Percentiles rank a stretch among this genome's conserved stretches.
Conservation (phyloP, 2,113 vertebrate genomes). For the Oncorhynchus mykiss region DNA sequence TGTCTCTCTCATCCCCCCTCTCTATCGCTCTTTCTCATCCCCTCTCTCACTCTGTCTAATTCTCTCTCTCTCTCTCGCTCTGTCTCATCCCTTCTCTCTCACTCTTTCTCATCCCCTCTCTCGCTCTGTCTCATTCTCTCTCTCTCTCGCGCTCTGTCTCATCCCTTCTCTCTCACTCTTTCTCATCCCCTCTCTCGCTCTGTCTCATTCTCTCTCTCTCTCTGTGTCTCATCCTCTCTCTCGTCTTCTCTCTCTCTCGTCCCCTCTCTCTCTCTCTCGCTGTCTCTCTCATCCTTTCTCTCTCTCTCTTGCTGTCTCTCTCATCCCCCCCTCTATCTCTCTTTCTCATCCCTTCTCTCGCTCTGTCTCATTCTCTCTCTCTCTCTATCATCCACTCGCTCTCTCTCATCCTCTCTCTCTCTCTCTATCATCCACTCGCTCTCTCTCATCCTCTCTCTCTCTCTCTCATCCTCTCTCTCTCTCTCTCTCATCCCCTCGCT, state of each 20-base stretch:
- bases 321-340: background rate
- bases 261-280: conserved; percentile 34
- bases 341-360: too few relatives aligned
- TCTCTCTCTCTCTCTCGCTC: conserved; percentile 17
- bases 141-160: background rate
- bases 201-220: conserved; percentile 49
- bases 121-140: background rate
- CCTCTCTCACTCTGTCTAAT: conserved; percentile 59
- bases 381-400: too few relatives aligned
- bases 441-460: too few relatives aligned
- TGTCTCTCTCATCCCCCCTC: background rate
- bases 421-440: conserved; percentile 12
- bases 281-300: background rate
- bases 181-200: too few relatives aligned
- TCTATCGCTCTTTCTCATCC: too few relatives aligned
- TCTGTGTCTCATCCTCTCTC: conserved; percentile 10
- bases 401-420: too few relatives aligned
- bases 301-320: conserved; percentile 17
- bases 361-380: too few relatives aligned
- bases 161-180: conserved; percentile 15
- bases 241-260: conserved; percentile 18
- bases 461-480: too few relatives aligned
- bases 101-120: background rate
- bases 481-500: too few relatives aligned
- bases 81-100: background rate